Base-by-base conservation (phyloP, 2,113 vertebrate genomes). In the Piprites chloris region DNA sequence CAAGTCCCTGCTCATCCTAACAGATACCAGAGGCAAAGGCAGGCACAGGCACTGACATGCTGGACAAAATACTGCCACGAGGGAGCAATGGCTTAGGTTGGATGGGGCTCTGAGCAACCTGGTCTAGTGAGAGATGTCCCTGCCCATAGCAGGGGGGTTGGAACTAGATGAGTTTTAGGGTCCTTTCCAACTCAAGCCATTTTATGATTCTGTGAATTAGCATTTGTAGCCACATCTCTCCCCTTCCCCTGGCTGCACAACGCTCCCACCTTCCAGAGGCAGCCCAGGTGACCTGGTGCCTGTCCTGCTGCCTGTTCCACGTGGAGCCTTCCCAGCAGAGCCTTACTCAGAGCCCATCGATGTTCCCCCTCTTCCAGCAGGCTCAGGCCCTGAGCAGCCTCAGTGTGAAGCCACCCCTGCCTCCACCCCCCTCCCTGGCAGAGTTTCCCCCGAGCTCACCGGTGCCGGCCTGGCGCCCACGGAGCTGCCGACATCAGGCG, bases 251-350 rank as follows among this genome's bases (percentile, higher is more conserved):
- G 44, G 7, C 1, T 65, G 49, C 49, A 41, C 16, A 2, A 33
- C 4, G 0, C 9, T 81, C 44, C 63, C 49, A 73, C 27, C 23
- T 37, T 55, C 61, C 1, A 2, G 22, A 69, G 37, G 46, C 79
- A 65, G 35, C 3, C 1, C 0, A 0, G 33, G 39, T 0, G 0
- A 55, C 7, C 35, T 20, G 47, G 7, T 7, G 5, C 35, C 47
- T 33, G 32, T 62, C 28, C 52, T 19, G 9, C 14, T 0, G 2
- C 58, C 23, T 17, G 22, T 7, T 27, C 79, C 72, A 62, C 37
- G 21, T 0, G 0, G 44, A 50, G 16, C 44, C 33, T 22, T 76
- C 47, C 88, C 52, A 67, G 80, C 61, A 53, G 33, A 79, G 65
- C 74, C 63, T 14, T 33, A 39, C 8, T 27, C 58, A 44, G 44